These are phyloP conservation scores for Anoplolepis gracilipes DNA, from an alignment of 1,140 invertebrate species.

Conservation along the genomic window DNA sequence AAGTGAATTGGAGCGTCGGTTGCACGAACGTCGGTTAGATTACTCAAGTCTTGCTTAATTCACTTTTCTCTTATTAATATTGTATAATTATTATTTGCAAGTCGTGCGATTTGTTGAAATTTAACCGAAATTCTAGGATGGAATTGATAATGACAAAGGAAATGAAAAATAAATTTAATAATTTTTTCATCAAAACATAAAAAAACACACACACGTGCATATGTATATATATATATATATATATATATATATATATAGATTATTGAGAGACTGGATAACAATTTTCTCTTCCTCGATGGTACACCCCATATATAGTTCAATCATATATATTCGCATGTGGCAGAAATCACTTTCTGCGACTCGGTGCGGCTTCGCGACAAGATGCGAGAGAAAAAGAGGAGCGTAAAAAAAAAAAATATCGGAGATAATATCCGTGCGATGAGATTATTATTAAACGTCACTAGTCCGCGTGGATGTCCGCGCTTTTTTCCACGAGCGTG, in stretches of 20 bases:
- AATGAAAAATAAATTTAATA: constrained; percentile 28
- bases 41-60: neutral
- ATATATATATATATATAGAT: neutral
- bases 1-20: neutral
- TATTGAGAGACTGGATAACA: neutral
- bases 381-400: constrained; percentile 32
- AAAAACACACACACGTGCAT: neutral
- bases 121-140: neutral
- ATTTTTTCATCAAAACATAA: neutral
- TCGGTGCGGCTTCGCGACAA: constrained; percentile 24
- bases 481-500: constrained; percentile 35
- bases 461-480: constrained; percentile 32
- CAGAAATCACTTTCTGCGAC: constrained; percentile 29
- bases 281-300: neutral
- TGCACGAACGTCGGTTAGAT: neutral
- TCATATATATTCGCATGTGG: neutral
- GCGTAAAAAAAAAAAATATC: constrained; percentile 60
- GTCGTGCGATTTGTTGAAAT: neutral
- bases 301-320: neutral
- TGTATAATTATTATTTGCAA: neutral
- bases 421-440: constrained; percentile 34
- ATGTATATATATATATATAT: too few species aligned
- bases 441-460: constrained; percentile 58
- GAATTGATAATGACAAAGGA: neutral
- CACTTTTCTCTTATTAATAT: neutral